phyloP scores from a whole-genome alignment of 2,113 vertebrate genomes.

The Callaeas wilsoni region DNA sequence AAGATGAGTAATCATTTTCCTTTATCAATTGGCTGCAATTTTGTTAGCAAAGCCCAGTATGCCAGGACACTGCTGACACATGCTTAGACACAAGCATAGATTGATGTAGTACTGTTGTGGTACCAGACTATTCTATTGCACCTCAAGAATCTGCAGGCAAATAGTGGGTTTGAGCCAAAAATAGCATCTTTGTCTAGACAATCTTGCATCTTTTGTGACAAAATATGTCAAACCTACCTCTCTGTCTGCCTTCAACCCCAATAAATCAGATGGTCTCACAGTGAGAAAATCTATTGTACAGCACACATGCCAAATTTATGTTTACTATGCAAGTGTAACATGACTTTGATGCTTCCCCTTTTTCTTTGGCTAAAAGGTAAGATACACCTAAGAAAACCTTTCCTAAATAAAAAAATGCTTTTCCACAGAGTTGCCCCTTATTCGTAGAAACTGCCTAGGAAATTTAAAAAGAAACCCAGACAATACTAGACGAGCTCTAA shows the following conservation, averaged over 20 bases:
- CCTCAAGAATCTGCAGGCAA: background rate
- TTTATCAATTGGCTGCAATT: background rate
- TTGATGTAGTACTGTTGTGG: background rate
- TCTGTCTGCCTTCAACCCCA: background rate
- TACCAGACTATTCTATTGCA: background rate
- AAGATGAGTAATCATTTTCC: background rate
- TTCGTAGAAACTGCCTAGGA: background rate
- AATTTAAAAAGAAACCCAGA: background rate
- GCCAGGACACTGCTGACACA: background rate
- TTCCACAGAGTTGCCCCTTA: background rate
- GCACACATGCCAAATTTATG: rapidly evolving
- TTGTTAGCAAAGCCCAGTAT: background rate
- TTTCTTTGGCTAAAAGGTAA: background rate
- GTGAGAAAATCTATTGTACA: background rate
- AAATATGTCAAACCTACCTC: background rate
- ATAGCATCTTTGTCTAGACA: background rate
- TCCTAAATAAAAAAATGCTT: background rate
- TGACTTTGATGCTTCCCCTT: background rate
- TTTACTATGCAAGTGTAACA: background rate
- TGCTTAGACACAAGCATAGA: background rate
- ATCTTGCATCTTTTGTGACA: background rate
- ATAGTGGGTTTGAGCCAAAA: background rate
- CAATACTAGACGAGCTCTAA: background rate
- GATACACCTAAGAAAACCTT: background rate
- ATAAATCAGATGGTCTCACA: background rate